Conservation (phyloP, 2,113 vertebrate genomes). For the Meriones unguiculatus region DNA sequence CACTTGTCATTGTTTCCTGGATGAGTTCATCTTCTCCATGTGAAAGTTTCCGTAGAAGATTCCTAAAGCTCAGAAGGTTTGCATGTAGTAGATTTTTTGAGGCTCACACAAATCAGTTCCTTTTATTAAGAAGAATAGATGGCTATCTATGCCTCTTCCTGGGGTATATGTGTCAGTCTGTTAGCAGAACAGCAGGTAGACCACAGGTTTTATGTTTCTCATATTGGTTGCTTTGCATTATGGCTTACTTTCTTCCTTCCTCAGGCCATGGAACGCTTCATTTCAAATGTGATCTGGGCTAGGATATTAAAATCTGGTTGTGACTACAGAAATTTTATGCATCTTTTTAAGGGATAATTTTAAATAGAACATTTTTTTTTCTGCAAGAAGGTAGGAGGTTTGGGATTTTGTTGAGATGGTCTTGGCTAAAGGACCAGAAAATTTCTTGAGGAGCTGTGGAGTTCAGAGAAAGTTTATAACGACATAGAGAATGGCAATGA, state of each 20-base stretch:
- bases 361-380: conserved; percentile 66
- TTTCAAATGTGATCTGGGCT: conserved; percentile 58
- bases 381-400: conserved; percentile 70
- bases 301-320: conserved; percentile 40
- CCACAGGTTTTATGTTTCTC: background rate
- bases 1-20: conserved; percentile 1
- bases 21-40: background rate
- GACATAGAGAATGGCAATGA: background rate
- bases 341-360: conserved; percentile 68
- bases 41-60: background rate
- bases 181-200: background rate
- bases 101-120: background rate
- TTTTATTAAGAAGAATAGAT: background rate
- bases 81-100: background rate
- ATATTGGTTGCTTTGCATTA: background rate
- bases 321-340: conserved; percentile 57
- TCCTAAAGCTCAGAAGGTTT: background rate
- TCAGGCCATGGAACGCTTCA: background rate
- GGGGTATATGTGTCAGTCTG: background rate
- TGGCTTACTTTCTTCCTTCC: background rate
- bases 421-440: conserved; percentile 69
- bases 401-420: conserved; percentile 59
- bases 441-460: conserved; percentile 35
- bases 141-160: background rate
- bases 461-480: background rate